Evolutionary conservation across 2,888 invertebrate species (phyloP), one percentile per base, ranked within the genome.

Genomic region (Tholera decimalis): DNA sequence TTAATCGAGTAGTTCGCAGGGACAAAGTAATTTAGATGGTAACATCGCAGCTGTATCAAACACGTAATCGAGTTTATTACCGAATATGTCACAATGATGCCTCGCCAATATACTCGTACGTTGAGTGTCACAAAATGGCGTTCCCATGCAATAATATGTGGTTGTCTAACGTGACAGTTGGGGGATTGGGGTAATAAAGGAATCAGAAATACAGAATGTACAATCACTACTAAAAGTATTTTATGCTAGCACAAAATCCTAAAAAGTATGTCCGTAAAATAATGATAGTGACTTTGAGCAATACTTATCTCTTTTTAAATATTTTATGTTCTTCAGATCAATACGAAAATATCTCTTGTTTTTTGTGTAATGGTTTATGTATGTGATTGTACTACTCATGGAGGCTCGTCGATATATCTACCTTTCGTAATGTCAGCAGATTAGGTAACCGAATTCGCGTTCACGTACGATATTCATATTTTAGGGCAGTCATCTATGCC

Each of bases 111-210:
- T 47, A n/a, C n/a, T n/a, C n/a, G n/a, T n/a, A 35, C 43, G 49
- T 9, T 9, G 18, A 13, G 28, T 43, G 18, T 51, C 68, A 54
- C 80, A 62, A 64, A 82, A 76, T 75, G 51, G 46, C 51, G 43
- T 35, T 59, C 26, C 54, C 37, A 24, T 56, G 44, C 51, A 58
- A 63, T 68, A 61, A 63, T 60, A 59, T 54, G 59, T 60, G 79
- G 63, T 28, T 56, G 49, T 47, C 57, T 54, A 55, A 60, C 82
- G 79, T 80, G 79, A 69, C 69, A 80, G 66, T 69, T 30, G 56
- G 18, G 22, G 41, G 59, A 80, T 80, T 82, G 59, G 46, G 77
- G 51, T 37, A 80, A 80, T 80, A 64, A 65, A 53, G 47, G 73
- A 43, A 51, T 37, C 41, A 4, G 37, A 47, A 11, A 30, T 7